Evolutionary conservation across 2,888 invertebrate species (phyloP).

Genomic region (Anticlea derivata): DNA sequence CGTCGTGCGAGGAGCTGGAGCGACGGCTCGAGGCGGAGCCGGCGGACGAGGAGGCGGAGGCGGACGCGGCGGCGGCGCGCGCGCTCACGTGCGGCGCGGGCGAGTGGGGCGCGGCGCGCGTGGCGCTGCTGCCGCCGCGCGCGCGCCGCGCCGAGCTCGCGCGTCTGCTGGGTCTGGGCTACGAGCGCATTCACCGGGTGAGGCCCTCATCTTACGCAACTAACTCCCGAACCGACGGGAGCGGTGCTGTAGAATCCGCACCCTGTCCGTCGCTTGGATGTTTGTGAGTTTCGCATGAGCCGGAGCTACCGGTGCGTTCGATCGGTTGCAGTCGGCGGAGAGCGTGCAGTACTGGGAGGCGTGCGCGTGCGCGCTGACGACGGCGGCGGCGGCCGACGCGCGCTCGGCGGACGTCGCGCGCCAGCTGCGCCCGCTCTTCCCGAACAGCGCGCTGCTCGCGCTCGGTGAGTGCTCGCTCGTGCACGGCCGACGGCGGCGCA

Average conservation of each 20-base stretch:
- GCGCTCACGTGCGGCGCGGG: slow-evolving; percentile 48
- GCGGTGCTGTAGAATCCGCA: too few relatives aligned
- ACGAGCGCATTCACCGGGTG: slow-evolving; percentile 23
- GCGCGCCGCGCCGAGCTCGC: slow-evolving; percentile 35
- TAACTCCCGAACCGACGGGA: not conserved
- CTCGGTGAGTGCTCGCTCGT: slow-evolving; percentile 36
- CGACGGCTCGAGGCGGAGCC: slow-evolving; percentile 17
- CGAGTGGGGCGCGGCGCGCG: slow-evolving; percentile 52
- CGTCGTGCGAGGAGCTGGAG: slow-evolving; percentile 47
- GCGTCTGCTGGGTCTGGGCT: slow-evolving; percentile 19
- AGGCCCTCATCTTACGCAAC: slow-evolving; percentile 16
- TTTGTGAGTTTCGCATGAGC: too few relatives aligned
- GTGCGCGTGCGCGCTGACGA: slow-evolving; percentile 47
- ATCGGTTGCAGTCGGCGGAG: slow-evolving; percentile 17
- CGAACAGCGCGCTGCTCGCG: slow-evolving; percentile 48
- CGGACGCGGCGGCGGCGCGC: slow-evolving; percentile 22
- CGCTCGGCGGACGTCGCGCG: slow-evolving; percentile 39
- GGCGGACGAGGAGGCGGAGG: slow-evolving; percentile 11
- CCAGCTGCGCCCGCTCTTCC: slow-evolving; percentile 37
- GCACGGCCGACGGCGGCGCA: too few relatives aligned
- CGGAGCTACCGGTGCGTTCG: not conserved
- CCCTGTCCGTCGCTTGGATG: too few relatives aligned
- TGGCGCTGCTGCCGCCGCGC: slow-evolving; percentile 34
- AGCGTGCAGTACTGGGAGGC: slow-evolving; percentile 55
- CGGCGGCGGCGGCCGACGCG: slow-evolving; percentile 38